These are phyloP conservation scores for Catharus bicknelli DNA, from an alignment of 2,113 vertebrate genomes.

Conservation along the genomic window DNA sequence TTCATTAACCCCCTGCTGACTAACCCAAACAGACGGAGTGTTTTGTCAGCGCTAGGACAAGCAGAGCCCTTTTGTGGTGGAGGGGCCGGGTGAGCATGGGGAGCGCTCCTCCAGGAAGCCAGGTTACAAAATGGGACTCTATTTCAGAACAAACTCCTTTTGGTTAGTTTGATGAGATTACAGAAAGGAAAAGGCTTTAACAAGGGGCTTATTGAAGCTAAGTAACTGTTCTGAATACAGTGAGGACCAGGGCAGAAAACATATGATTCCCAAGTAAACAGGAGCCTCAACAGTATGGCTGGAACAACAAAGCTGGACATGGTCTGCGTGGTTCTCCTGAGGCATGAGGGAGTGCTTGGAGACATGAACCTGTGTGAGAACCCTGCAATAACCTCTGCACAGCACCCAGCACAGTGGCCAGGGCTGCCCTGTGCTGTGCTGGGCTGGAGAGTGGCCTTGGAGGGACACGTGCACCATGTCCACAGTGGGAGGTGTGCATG, in stretches of 20 bases:
- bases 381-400: background rate
- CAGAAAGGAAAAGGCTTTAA: constrained; percentile 60
- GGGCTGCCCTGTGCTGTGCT: accelerated
- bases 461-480: accelerated
- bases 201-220: constrained; percentile 62
- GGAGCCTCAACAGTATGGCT: background rate
- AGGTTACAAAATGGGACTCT: constrained; percentile 59
- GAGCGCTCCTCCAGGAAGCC: constrained; percentile 44
- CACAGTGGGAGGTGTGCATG: accelerated
- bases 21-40: constrained; percentile 68
- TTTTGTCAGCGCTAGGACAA: constrained; percentile 67
- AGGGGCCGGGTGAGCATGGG: constrained; percentile 32
- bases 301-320: background rate
- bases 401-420: background rate
- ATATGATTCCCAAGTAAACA: constrained; percentile 51
- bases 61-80: constrained; percentile 60
- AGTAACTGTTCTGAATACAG: constrained; percentile 62
- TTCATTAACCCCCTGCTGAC: constrained; percentile 75
- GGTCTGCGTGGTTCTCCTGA: accelerated
- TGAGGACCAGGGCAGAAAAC: constrained; percentile 55
- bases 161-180: constrained; percentile 65
- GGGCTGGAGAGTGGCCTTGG: background rate
- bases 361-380: background rate
- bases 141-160: constrained; percentile 66
- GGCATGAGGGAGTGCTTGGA: background rate